A percentile compares a stretch with the other conserved stretches of the same genome.
Evolutionary conservation across 2,888 invertebrate species (phyloP).

Genomic region (Amblyteles armatorius): DNA sequence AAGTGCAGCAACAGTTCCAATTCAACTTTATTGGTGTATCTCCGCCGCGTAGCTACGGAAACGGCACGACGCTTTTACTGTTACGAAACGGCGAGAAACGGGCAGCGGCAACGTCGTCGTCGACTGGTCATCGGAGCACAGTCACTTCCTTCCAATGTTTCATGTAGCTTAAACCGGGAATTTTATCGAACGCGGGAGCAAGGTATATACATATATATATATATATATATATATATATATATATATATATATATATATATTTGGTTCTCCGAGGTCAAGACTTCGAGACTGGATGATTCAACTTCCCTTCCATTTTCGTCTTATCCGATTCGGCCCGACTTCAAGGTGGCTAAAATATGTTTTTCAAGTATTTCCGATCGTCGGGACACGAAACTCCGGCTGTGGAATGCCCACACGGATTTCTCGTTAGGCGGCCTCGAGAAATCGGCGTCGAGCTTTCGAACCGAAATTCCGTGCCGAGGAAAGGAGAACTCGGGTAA

Average conservation of each 20-base stretch:
- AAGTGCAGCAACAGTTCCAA: conserved; percentile 9
- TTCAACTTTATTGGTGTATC: neutral
- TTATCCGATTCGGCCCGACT: conserved; percentile 8
- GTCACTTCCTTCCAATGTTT: conserved; percentile 28
- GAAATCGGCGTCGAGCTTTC: no score
- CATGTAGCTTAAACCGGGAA: conserved; percentile 30
- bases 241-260: neutral
- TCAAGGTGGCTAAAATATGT: no score
- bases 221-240: no score
- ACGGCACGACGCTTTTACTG: conserved; percentile 41
- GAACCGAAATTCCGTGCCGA: no score
- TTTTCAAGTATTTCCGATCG: no score
- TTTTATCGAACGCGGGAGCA: conserved; percentile 28
- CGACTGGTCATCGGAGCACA: conserved; percentile 59
- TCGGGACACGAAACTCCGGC: no score
- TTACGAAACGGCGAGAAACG: conserved; percentile 38
- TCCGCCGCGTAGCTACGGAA: neutral
- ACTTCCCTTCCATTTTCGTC: conserved; percentile 2
- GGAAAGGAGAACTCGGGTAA: neutral
- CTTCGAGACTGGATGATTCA: conserved; percentile 56
- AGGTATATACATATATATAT: neutral
- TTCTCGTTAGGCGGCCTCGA: no score
- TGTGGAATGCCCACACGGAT: no score
- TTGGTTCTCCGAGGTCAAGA: conserved; percentile 60
- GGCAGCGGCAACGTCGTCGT: conserved; percentile 65